Percentiles rank a stretch among this genome's conserved stretches.
Conservation (phyloP, 2,113 vertebrate genomes). For the Thunnus maccoyii region DNA sequence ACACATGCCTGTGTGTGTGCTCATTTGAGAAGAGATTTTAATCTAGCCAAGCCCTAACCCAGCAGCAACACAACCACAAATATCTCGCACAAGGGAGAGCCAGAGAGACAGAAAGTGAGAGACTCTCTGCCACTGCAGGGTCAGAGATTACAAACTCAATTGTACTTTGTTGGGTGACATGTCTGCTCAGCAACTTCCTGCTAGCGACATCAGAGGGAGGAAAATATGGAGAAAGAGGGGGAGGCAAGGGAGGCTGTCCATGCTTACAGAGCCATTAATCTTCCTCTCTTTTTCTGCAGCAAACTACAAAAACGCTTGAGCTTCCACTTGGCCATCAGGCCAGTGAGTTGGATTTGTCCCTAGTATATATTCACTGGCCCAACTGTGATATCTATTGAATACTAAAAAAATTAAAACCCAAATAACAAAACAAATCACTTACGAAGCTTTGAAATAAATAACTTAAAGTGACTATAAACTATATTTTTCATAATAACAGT, state of each 20-base stretch:
- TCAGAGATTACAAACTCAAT: conserved; percentile 81
- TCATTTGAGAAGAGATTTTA: conserved; percentile 68
- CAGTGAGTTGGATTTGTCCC: conserved; percentile 3
- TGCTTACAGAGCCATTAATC: conserved; percentile 70
- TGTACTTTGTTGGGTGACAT: conserved; percentile 72
- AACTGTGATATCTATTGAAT: too few relatives aligned
- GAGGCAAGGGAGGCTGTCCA: conserved; percentile 34
- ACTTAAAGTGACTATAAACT: too few relatives aligned
- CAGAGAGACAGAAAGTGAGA: conserved; percentile 52
- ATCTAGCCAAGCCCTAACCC: conserved; percentile 64
- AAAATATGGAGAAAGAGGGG: conserved; percentile 57
- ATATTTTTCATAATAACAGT: too few relatives aligned
- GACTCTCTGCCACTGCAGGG: conserved; percentile 68
- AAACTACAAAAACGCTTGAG: conserved; percentile 18
- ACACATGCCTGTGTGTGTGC: conserved; percentile 54
- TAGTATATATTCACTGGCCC: too few relatives aligned
- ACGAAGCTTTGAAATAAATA: neutral
- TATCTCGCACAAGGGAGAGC: conserved; percentile 67
- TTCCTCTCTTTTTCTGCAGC: conserved; percentile 49
- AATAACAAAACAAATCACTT: neutral
- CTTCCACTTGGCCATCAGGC: conserved; percentile 2
- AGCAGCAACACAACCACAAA: conserved; percentile 60
- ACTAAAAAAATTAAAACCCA: neutral
- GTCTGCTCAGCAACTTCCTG: conserved; percentile 77
- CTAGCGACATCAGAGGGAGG: conserved; percentile 65